phyloP scores from a whole-genome alignment of 2,113 vertebrate genomes.

The Gorsachius goisagi region DNA sequence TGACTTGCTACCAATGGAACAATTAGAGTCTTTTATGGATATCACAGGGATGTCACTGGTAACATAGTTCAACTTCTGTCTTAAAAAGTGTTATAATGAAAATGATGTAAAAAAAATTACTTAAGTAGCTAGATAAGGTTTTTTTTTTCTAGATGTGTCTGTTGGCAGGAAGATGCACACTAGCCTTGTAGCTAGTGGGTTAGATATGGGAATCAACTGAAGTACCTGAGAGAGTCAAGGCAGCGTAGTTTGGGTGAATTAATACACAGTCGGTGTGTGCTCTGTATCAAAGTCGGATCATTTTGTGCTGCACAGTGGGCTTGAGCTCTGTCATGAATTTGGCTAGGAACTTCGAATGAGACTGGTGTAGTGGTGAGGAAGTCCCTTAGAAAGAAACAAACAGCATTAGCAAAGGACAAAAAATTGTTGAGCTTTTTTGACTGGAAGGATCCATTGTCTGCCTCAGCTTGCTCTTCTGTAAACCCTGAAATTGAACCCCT shows the following conservation, averaged over 20 bases:
- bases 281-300: neutral
- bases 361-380: neutral
- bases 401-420: neutral
- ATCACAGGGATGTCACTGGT: neutral
- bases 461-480: neutral
- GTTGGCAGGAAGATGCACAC: neutral
- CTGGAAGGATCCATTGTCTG: neutral
- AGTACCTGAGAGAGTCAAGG: neutral
- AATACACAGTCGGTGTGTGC: neutral
- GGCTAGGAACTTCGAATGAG: neutral
- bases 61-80: neutral
- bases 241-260: neutral
- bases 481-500: neutral
- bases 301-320: neutral
- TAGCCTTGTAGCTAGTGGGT: neutral
- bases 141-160: neutral
- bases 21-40: neutral
- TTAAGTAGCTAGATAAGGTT: neutral
- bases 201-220: neutral
- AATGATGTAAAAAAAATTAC: rapidly evolving
- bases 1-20: neutral
- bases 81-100: neutral
- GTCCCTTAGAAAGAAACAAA: neutral
- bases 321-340: neutral
- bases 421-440: neutral